Evolutionary conservation across 2,113 vertebrate genomes (phyloP), one percentile per base, ranked within the genome.

Genomic region (Odobenus rosmarus): DNA sequence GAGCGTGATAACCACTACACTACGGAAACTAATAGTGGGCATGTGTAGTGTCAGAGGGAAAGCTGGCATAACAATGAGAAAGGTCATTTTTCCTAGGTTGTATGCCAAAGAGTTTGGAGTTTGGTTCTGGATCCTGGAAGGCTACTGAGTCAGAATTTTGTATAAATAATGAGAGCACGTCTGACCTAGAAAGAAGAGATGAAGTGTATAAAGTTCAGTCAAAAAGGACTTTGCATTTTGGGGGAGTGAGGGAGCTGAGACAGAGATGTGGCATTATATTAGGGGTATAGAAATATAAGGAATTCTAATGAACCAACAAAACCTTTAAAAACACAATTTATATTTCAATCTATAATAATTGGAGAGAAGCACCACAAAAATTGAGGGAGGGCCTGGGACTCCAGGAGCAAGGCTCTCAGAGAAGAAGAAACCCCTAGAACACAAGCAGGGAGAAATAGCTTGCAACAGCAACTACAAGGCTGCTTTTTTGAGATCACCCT

Each of bases 51-150:
- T 64, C 57, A 95, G 42, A 31, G 95, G n/a, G 46, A 69, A 92
- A 62, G 57, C 57, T 97, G 91, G 83, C 59, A 77, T 88, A 93
- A 92, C 16, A 95, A 89, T 89, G 39, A 96, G 83, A 98, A 95
- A 51, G 16, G 36, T 23, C 24, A 46, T 71, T 77, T 88, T 85
- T 36, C 86, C 53, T 57, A 67, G 61, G 57, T 46, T 79, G 51
- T 82, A 49, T 86, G 89, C 57, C 62, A 91, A 90, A 90, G 46
- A 64, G 19, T 85, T 97, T 67, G 62, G 36, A 96, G 49, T 90
- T 96, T 89, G 12, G 19, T 93, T 95, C 53, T 89, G 59, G 87
- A 92, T 97, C 49, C 67, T 86, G 79, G 79, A 96, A 92, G 91
- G 77, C 33, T 89, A 93, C 23, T 67, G 94, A 79, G 53, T 97